Percentiles rank a stretch among this genome's conserved stretches.
These are phyloP conservation scores for Cyprinella venusta DNA, from an alignment of 2,797 vertebrate species.

Conservation along the genomic window DNA sequence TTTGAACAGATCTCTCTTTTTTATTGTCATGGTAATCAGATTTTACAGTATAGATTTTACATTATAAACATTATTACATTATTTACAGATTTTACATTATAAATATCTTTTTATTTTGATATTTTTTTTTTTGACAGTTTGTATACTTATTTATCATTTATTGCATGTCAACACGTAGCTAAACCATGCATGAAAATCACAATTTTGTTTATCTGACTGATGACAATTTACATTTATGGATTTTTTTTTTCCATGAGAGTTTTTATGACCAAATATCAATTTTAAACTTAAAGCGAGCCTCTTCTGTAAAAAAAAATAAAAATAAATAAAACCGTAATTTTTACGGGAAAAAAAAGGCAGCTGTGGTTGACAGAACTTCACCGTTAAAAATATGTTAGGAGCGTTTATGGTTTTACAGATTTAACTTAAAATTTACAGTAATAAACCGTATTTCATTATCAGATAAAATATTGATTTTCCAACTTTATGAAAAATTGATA, in stretches of 20 bases:
- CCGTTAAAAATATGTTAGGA: too few relatives aligned
- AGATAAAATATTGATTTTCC: too few relatives aligned
- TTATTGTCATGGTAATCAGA: background rate
- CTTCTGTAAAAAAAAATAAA: background rate
- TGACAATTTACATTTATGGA: background rate
- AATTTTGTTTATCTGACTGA: background rate
- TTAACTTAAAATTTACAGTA: too few relatives aligned
- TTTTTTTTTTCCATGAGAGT: background rate
- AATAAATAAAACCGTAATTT: too few relatives aligned
- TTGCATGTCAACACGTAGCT: background rate
- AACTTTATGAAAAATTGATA: too few relatives aligned
- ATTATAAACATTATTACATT: too few relatives aligned
- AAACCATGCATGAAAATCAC: background rate
- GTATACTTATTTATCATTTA: background rate
- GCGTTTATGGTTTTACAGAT: too few relatives aligned
- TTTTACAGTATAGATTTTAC: too few relatives aligned
- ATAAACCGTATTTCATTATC: too few relatives aligned
- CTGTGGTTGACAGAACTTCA: too few relatives aligned
- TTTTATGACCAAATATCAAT: background rate
- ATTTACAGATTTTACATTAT: too few relatives aligned
- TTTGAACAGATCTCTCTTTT: background rate
- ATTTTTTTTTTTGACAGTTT: background rate
- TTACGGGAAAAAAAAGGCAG: too few relatives aligned
- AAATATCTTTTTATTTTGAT: background rate
- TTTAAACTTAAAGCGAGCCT: background rate